A percentile compares a stretch with the other conserved stretches of the same genome.
phyloP scores from a whole-genome alignment of 2,888 invertebrate genomes.

The Panorpa germanica region DNA sequence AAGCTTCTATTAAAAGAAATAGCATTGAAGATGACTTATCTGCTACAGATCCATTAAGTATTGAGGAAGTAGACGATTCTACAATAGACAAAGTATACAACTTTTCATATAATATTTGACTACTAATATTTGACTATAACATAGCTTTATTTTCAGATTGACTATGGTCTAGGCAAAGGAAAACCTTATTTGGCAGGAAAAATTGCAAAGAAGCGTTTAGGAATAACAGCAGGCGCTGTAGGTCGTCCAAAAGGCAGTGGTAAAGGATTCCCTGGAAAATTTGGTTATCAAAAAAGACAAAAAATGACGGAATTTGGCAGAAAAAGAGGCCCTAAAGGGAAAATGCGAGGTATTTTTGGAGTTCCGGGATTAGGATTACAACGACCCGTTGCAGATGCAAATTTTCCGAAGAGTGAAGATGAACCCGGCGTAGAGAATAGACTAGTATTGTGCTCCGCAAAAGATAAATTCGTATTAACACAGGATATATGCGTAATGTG shows the following conservation, averaged over 20 bases:
- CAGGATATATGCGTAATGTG: constrained; percentile 98
- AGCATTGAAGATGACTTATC: constrained; percentile 50
- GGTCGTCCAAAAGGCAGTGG: constrained; percentile 46
- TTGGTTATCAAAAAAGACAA: constrained; percentile 54
- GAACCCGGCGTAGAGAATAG: constrained; percentile 71
- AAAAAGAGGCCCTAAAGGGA: constrained; percentile 73
- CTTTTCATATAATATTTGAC: too few species aligned
- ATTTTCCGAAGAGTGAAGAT: constrained; percentile 32
- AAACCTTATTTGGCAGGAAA: constrained; percentile 55
- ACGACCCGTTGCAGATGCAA: constrained; percentile 30
- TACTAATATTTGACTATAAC: too few species aligned
- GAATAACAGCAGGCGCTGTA: constrained; percentile 28
- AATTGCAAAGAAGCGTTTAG: constrained; percentile 59
- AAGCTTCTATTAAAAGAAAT: constrained; percentile 19
- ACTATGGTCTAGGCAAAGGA: constrained; percentile 56
- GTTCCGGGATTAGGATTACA: constrained; percentile 62
- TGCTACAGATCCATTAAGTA: constrained; percentile 43
- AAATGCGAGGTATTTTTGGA: constrained; percentile 71
- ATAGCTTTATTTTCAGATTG: too few species aligned
- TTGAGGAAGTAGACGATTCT: constrained; percentile 22
- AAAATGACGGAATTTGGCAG: constrained; percentile 57
- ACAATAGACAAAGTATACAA: too few species aligned
- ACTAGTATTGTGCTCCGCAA: constrained; percentile 74
- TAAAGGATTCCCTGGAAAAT: too few species aligned
- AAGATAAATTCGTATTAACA: constrained; percentile 80